Evolutionary conservation across 2,113 vertebrate genomes (phyloP).

Genomic region (Puma concolor): DNA sequence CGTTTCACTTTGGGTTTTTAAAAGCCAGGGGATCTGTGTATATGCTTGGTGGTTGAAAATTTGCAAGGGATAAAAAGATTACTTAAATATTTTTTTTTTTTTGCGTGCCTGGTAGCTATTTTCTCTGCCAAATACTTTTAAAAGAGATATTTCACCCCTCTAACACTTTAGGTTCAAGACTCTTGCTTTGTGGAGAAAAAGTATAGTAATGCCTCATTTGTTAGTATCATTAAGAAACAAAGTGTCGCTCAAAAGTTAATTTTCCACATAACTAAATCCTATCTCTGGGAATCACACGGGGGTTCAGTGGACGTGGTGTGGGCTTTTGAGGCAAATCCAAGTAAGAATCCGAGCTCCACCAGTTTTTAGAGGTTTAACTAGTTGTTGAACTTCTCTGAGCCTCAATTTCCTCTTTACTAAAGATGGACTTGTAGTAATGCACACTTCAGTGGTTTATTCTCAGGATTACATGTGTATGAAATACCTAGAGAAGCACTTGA

Average conservation of each 20-base stretch:
- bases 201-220: conserved; percentile 7
- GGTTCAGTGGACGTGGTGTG: background rate
- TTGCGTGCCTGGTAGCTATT: conserved; percentile 44
- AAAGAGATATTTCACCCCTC: background rate
- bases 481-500: background rate
- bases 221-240: conserved; percentile 30
- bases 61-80: conserved; percentile 56
- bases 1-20: conserved; percentile 45
- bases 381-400: background rate
- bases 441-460: background rate
- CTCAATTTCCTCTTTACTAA: background rate
- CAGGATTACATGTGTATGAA: background rate
- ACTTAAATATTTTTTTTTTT: conserved; percentile 48
- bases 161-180: background rate
- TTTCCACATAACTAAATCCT: background rate
- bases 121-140: conserved; percentile 23
- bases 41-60: conserved; percentile 57
- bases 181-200: background rate
- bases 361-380: background rate
- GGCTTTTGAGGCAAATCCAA: background rate
- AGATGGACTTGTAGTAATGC: background rate
- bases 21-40: conserved; percentile 68
- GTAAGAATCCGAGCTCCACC: background rate
- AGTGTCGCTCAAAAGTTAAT: background rate
- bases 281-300: background rate